Percentiles rank a stretch among this genome's conserved stretches.
Conservation (phyloP, 1,140 invertebrate genomes). For the Dinoponera quadriceps region DNA sequence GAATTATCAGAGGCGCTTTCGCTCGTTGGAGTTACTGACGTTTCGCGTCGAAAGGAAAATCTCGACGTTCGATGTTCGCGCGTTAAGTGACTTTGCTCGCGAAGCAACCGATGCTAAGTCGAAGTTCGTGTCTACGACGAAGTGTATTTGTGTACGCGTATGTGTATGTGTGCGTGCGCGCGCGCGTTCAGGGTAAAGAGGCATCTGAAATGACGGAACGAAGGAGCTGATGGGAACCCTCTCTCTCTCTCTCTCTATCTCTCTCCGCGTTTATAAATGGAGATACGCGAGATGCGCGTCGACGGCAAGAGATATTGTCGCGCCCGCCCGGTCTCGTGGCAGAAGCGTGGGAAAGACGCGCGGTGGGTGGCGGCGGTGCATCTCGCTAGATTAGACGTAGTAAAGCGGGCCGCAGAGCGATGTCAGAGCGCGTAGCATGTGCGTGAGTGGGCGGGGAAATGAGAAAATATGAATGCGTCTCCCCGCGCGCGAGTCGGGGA, state of each 20-base stretch:
- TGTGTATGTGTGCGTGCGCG: too few relatives aligned
- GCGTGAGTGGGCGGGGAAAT: slow-evolving; percentile 27
- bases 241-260: too few relatives aligned
- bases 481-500: not conserved
- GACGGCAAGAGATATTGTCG: slow-evolving; percentile 22
- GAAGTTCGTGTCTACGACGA: slow-evolving; percentile 5
- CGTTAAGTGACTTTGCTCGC: slow-evolving; percentile 30
- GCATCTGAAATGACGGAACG: slow-evolving; percentile 17
- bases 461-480: slow-evolving; percentile 58
- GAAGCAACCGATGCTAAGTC: slow-evolving; percentile 4
- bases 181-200: not conserved
- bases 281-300: not conserved
- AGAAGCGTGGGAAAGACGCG: slow-evolving; percentile 31
- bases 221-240: not conserved
- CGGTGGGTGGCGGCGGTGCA: slow-evolving; percentile 17
- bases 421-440: not conserved
- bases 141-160: not conserved
- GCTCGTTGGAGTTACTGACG: too few relatives aligned
- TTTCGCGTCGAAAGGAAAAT: not conserved
- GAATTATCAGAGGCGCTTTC: not conserved
- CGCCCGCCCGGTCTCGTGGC: not conserved
- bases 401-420: slow-evolving; percentile 25
- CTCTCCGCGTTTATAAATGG: slow-evolving; percentile 5
- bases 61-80: not conserved
- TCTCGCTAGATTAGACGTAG: slow-evolving; percentile 49